Base-by-base conservation (phyloP, 2,797 vertebrate species). In the Garrulus glandarius region DNA sequence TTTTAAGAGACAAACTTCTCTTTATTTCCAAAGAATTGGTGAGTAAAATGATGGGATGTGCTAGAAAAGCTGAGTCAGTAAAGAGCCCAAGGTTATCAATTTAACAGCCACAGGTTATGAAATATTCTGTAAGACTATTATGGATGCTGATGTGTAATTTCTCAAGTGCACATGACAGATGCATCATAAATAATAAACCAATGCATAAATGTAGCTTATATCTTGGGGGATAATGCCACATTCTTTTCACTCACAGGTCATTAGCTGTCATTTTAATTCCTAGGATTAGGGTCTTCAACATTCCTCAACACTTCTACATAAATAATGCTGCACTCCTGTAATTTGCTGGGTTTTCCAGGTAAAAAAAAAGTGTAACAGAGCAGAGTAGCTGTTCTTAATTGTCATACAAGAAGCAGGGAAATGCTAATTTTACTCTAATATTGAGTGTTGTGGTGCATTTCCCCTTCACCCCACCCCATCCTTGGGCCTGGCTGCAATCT, bases 171-270 rank as follows among this genome's bases (percentile, higher is more conserved):
- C 53, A 80, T 63, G 84, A 91, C 83, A 95, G 75, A 87, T 57
- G 68, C 14, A 41, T 78, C 87, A 96, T 95, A 93, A 96, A 92
- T 92, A 96, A 94, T 89, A 88, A 93, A 94, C 39, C 15, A 95
- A 65, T 63, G 68, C 84, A 90, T 82, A 93, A 87, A 69, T 76
- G 43, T 39, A 70, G 61, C 46, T 97, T 94, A 39, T 80, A 68
- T 88, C 93, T 86, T 77, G 81, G 44, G 83, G 80, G 78, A 89
- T 77, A 89, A 92, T 57, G 75, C 43, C 81, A 78, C 63, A 77
- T 95, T 85, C 77, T 90, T 93, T 95, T 88, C 37, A 84, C 36
- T 89, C 94, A 52, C 15, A 65, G 67, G 56, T 79, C 87, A 90
- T 92, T 82, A 86, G 46, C 49, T 89, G 76, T 95, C 87, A 39